Evolutionary conservation across 1,140 invertebrate genomes (phyloP).

Genomic region (Ruditapes philippinarum): DNA sequence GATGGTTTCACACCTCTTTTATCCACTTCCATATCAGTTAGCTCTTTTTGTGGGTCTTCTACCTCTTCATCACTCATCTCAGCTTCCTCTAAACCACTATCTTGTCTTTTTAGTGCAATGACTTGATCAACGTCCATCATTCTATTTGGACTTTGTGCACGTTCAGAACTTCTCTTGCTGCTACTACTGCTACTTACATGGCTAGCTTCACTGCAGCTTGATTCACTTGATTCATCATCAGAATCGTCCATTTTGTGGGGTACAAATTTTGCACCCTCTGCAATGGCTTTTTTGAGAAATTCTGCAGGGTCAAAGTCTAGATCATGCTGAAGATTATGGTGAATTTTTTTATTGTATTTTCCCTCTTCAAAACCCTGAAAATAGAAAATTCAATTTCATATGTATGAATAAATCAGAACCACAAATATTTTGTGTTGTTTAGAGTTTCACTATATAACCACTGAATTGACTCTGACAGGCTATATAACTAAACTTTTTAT

Average conservation of each 20-base stretch:
- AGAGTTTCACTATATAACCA: no score
- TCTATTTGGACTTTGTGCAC: neutral
- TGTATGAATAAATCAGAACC: no score
- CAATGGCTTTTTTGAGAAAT: neutral
- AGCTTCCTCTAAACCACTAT: slow-evolving; percentile 5
- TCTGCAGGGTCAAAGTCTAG: slow-evolving; percentile 9
- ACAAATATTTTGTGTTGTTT: no score
- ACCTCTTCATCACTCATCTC: slow-evolving; percentile 2
- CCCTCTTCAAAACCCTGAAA: slow-evolving; percentile 24
- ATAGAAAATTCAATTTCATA: neutral
- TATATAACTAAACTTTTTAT: no score
- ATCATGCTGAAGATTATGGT: slow-evolving; percentile 13
- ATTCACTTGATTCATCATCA: neutral
- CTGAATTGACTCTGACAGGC: no score
- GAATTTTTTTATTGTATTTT: slow-evolving; percentile 24
- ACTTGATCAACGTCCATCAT: neutral
- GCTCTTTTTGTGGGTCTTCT: neutral
- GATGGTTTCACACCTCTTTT: neutral
- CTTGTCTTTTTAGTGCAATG: neutral
- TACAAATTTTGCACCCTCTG: neutral
- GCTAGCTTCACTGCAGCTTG: neutral
- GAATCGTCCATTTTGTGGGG: neutral
- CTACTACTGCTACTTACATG: neutral
- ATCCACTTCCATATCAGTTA: neutral
- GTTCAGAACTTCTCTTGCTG: neutral